Base-by-base conservation (phyloP, 1,140 invertebrate species). In the Listronotus bonariensis region DNA sequence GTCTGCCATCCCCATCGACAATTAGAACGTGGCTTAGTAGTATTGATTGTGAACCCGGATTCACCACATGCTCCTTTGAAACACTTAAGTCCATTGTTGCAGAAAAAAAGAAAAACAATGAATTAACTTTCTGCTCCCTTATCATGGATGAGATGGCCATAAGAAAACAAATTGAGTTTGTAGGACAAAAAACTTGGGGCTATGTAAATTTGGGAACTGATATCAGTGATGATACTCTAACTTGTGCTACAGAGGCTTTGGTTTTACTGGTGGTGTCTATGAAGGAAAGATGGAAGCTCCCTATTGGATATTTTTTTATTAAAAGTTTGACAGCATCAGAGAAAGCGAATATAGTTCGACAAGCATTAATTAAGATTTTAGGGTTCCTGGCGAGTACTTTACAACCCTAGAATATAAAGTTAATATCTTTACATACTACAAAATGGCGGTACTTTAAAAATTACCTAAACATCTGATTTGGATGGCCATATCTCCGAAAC, bases 61-160 rank as follows among this genome's bases (percentile, higher is more conserved):
- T 73, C 67, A 26, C 20, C 20, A 3, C 20, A 26, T 26, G 20
- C 20, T 26, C 20, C 20, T 26, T 26, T 68, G 69, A 8, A 41
- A 60, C 26, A 67, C 74, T 60, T 45, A 72, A 8, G 53, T 70
- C 9, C 40, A 34, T 45, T 43, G 51, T 34, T 11, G 8, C 12
- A 11, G 57, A 26, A 41, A 56, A n/a, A 51, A 40, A 64, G 41
- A 9, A 12, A 15, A n/a, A n/a, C n/a, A 53, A 51, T 43, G 36
- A 56, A 46, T 54, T 63, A 53, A 20, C 70, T 46, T 40, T 77
- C 15, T 71, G 70, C 45, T 56, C 41, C 15, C 49, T 78, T 12
- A 48, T 74, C 3, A 14, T 69, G 34, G 74, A 78, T 68, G 72
- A 77, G 61, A 78, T 79, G 71, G 32, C 72, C 0, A 71, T 79